phyloP scores from a whole-genome alignment of 2,797 vertebrate species.

The Otus scops region DNA sequence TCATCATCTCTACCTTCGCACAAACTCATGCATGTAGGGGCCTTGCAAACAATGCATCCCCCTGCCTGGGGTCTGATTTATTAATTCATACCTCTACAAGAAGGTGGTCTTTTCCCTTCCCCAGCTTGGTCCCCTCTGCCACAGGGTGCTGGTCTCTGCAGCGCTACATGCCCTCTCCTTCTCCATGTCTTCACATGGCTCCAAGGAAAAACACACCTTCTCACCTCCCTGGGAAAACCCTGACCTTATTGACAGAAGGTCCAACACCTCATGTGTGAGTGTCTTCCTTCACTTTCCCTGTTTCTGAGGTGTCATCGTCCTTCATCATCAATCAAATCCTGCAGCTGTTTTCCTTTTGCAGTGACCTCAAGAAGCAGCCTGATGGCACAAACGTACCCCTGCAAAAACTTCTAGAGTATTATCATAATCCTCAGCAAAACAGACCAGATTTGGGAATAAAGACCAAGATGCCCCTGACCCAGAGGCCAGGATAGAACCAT shows the following conservation, averaged over 20 bases:
- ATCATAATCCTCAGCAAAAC: neutral
- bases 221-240: neutral
- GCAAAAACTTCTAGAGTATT: neutral
- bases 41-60: neutral
- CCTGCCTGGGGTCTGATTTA: neutral
- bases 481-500: neutral
- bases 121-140: fast-evolving
- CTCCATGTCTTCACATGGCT: neutral
- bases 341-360: neutral
- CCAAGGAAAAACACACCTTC: neutral
- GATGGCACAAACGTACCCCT: neutral
- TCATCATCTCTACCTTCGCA: neutral
- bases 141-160: neutral
- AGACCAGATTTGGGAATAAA: neutral
- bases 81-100: neutral
- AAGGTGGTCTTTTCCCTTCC: neutral
- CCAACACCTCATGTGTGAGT: neutral
- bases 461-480: neutral
- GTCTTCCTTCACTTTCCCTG: neutral
- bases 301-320: neutral
- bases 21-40: fast-evolving
- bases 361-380: neutral
- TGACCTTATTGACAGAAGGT: neutral
- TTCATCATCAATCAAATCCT: neutral
- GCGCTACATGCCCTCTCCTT: neutral